Percentiles rank a stretch among this genome's conserved stretches.
Conservation (phyloP, 2,113 vertebrate genomes). For the Tympanuchus pallidicinctus region DNA sequence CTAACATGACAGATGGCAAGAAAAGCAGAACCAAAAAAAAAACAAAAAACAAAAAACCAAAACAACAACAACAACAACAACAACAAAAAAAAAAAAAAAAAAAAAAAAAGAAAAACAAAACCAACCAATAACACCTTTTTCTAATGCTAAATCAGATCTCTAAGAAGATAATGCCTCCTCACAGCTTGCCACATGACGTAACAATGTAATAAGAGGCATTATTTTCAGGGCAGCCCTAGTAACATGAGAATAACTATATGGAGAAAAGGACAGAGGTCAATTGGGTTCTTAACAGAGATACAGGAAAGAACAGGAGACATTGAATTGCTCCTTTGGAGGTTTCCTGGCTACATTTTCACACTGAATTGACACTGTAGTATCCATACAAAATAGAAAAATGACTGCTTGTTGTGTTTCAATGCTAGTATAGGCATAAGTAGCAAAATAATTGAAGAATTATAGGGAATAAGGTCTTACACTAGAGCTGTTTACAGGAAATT, state of each 20-base stretch:
- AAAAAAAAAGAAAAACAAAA: not conserved
- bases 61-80: no score
- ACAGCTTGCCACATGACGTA: no score
- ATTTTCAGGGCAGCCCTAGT: no score
- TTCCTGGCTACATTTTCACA: not conserved
- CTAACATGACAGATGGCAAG: not conserved
- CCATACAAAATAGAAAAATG: not conserved
- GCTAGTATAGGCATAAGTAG: not conserved
- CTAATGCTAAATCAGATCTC: not conserved
- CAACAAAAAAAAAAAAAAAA: not conserved
- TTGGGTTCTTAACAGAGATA: not conserved
- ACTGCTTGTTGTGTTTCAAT: not conserved
- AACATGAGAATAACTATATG: not conserved
- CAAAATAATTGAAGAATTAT: not conserved
- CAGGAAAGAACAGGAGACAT: not conserved
- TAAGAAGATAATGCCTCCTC: no score
- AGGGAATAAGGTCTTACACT: not conserved
- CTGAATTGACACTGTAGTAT: not conserved
- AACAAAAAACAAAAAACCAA: not conserved
- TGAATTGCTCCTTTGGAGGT: not conserved
- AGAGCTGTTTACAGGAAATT: not conserved
- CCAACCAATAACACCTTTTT: not conserved
- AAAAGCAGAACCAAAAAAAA: not conserved
- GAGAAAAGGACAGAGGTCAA: not conserved
- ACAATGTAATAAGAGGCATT: no score